Conservation (phyloP, 2,888 invertebrate genomes). For the Stenodera caucasica region DNA sequence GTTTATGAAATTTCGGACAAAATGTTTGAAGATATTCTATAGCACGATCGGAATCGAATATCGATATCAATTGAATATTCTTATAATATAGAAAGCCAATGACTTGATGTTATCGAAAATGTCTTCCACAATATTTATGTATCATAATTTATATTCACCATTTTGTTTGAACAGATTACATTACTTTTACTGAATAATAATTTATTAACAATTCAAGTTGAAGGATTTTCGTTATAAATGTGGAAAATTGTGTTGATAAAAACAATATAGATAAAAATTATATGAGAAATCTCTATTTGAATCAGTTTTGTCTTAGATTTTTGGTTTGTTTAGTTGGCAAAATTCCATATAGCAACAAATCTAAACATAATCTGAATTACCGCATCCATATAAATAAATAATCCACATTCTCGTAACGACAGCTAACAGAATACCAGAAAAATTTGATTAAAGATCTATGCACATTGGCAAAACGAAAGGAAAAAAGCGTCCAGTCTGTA, state of each 20-base stretch:
- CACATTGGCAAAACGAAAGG: slow-evolving; percentile 50
- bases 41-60: slow-evolving; percentile 52
- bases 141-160: slow-evolving; percentile 53
- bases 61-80: slow-evolving; percentile 33
- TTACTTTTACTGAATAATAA: slow-evolving; percentile 35
- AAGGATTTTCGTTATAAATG: no score
- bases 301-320: slow-evolving; percentile 19
- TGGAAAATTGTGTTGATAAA: no score
- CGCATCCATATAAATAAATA: slow-evolving; percentile 47
- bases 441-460: slow-evolving; percentile 57
- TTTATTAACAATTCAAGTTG: slow-evolving; percentile 11
- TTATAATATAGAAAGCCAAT: slow-evolving; percentile 23
- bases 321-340: slow-evolving; percentile 37
- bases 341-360: slow-evolving; percentile 38
- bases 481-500: slow-evolving; percentile 54
- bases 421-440: slow-evolving; percentile 55
- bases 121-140: slow-evolving; percentile 45
- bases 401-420: slow-evolving; percentile 52
- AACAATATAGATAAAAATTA: no score
- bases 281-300: neutral
- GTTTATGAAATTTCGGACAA: slow-evolving; percentile 56
- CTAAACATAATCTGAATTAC: slow-evolving; percentile 43
- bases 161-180: slow-evolving; percentile 46
- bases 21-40: slow-evolving; percentile 53
- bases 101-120: slow-evolving; percentile 36